phyloP scores from a whole-genome alignment of 2,888 invertebrate genomes.

The Tiliacea aurago region DNA sequence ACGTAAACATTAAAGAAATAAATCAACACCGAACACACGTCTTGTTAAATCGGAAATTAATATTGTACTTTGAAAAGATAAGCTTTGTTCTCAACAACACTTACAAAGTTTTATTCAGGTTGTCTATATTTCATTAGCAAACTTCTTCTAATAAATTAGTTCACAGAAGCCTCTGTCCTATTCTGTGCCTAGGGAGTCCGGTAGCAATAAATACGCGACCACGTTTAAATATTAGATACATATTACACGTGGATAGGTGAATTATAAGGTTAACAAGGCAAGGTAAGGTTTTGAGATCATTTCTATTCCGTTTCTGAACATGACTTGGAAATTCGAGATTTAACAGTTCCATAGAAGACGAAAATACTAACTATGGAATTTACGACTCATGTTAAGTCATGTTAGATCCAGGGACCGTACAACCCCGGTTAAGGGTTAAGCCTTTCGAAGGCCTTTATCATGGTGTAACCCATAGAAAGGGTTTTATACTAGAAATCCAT shows the following conservation, averaged over 20 bases:
- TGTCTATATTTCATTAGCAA: conserved; percentile 59
- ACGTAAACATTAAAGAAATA: conserved; percentile 51
- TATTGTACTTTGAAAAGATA: conserved; percentile 50
- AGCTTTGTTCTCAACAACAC: conserved; percentile 52
- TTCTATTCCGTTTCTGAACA: neutral
- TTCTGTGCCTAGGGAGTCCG: conserved; percentile 24
- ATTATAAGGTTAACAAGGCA: neutral
- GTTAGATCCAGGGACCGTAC: no score
- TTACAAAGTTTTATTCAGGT: conserved; percentile 53
- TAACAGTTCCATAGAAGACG: neutral
- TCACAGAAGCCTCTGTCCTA: conserved; percentile 30
- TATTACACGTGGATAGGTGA: neutral
- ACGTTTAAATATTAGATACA: neutral
- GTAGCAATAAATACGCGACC: conserved; percentile 4
- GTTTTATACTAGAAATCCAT: no score
- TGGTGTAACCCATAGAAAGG: no score
- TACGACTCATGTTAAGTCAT: neutral
- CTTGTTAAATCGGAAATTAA: conserved; percentile 50
- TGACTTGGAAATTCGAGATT: neutral
- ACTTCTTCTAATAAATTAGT: conserved; percentile 59
- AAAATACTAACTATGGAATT: neutral
- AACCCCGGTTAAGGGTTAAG: no score
- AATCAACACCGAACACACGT: conserved; percentile 49
- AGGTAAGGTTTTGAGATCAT: neutral
- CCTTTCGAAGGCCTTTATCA: no score